phyloP scores from a whole-genome alignment of 1,140 invertebrate species.

The Amyelois transitella region DNA sequence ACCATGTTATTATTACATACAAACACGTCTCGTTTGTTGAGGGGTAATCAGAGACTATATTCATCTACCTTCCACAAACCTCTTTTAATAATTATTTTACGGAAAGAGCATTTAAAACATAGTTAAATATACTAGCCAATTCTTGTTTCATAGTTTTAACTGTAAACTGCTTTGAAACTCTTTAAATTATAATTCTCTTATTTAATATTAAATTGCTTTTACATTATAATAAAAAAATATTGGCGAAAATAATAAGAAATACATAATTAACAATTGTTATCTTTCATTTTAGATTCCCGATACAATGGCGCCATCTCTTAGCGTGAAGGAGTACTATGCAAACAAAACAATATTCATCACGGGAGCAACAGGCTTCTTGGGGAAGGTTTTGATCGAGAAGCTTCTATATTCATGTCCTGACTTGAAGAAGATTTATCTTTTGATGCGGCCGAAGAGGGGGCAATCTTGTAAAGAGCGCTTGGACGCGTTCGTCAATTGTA shows the following conservation, averaged over 20 bases:
- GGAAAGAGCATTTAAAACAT: too few relatives aligned
- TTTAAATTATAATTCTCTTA: too few relatives aligned
- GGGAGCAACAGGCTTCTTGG: slow-evolving; percentile 86
- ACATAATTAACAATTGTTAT: neutral
- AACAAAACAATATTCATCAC: slow-evolving; percentile 56
- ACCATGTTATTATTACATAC: too few relatives aligned
- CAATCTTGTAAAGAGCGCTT: slow-evolving; percentile 80
- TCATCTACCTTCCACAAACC: too few relatives aligned
- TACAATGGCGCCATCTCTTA: slow-evolving; percentile 46
- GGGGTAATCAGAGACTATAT: too few relatives aligned
- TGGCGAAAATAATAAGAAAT: neutral
- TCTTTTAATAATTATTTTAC: too few relatives aligned
- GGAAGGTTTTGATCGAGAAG: slow-evolving; percentile 92
- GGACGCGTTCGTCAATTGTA: slow-evolving; percentile 78
- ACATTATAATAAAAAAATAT: too few relatives aligned
- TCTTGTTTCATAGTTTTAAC: too few relatives aligned
- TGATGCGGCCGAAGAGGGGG: slow-evolving; percentile 87
- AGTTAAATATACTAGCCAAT: too few relatives aligned
- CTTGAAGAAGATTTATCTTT: slow-evolving; percentile 83
- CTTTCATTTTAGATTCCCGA: neutral
- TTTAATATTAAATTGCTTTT: too few relatives aligned
- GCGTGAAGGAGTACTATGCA: slow-evolving; percentile 54
- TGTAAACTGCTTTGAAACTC: too few relatives aligned
- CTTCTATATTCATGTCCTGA: slow-evolving; percentile 84
- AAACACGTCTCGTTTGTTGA: too few relatives aligned